Evolutionary conservation across 2,797 vertebrate genomes (phyloP), one percentile per base, ranked within the genome.

Genomic region (Sebastes taczanowskii): DNA sequence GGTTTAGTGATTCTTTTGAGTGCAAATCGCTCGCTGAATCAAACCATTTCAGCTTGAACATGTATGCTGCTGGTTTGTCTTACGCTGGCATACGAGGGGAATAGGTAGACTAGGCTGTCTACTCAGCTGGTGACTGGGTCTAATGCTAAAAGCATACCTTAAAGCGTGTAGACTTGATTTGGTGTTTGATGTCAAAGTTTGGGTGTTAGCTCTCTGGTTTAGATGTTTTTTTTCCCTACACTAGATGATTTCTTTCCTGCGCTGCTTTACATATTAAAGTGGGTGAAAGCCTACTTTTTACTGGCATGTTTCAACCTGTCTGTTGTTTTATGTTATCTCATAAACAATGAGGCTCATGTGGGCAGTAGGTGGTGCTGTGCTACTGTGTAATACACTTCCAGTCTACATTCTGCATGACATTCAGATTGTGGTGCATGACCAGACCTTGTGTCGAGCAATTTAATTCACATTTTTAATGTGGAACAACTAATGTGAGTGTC

Each of bases 331-430:
- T 74, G 66, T 71, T 61, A 71, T 90, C 30, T 84, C 60, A 53
- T 68, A 71, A 86, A 86, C 71, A 76, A 75, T 65, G 32, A 11
- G 7, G 11, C 60, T 29, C 3, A 58, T 61, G 14, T 20, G 16
- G 82, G 53, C 90, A 83, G 67, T 80, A 94, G 90, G 82, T 77
- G 86, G 89, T 80, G 89, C 91, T 91, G 32, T 86, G 61, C 49
- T 80, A 35, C 80, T 52, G 18, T 69, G 11, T 61, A 67, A 67
- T 55, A 49, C 14, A 62, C 67, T 13, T 80, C 65, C 14, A n/a
- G 32, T 62, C 61, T 77, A 55, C 46, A 42, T 7, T 22, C 14
- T 34, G 23, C 32, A n/a, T 71, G 49, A 46, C n/a, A 46, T 64
- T 68, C 38, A 69, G 25, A 46, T n/a, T 66, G 27, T 55, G 16